A percentile compares a stretch with the other conserved stretches of the same genome.
Evolutionary conservation across 2,888 invertebrate species (phyloP).

Genomic region (Apodemia mormo): DNA sequence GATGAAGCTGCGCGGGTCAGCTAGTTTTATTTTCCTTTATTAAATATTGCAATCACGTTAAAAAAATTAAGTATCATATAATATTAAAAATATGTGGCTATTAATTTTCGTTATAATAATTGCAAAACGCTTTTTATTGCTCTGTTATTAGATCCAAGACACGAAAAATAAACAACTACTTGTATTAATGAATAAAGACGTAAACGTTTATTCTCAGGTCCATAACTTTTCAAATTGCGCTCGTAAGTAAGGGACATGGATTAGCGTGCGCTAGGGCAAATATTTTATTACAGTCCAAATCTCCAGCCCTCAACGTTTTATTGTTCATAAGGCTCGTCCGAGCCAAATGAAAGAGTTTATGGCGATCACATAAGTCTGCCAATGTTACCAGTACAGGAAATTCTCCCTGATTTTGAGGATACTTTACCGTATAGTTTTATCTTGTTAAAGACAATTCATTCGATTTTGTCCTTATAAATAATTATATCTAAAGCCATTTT

Average conservation of each 20-base stretch:
- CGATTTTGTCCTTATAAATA: background rate
- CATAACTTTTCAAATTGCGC: slow-evolving; percentile 80
- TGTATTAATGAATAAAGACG: slow-evolving; percentile 26
- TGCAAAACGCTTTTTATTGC: background rate
- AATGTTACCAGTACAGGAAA: slow-evolving; percentile 64
- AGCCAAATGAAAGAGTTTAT: slow-evolving; percentile 82
- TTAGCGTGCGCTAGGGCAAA: slow-evolving; percentile 80
- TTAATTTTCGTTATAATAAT: no score
- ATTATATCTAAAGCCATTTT: background rate
- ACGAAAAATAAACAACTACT: slow-evolving; percentile 21
- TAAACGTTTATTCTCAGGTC: slow-evolving; percentile 45
- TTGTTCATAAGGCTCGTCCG: slow-evolving; percentile 82
- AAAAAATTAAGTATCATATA: no score
- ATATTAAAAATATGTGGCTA: no score
- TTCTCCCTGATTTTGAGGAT: slow-evolving; percentile 47
- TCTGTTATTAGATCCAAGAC: background rate
- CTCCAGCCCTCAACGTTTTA: slow-evolving; percentile 81
- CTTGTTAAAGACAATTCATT: background rate
- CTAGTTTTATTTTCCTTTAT: no score
- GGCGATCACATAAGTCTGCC: slow-evolving; percentile 73
- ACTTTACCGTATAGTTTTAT: slow-evolving; percentile 16
- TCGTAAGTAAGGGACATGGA: slow-evolving; percentile 77
- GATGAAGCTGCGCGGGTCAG: no score
- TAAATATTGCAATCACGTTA: no score
- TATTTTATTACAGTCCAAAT: slow-evolving; percentile 82